These are phyloP conservation scores for Hemitrygon akajei DNA, from an alignment of 2,797 vertebrate genomes.

Conservation along the genomic window DNA sequence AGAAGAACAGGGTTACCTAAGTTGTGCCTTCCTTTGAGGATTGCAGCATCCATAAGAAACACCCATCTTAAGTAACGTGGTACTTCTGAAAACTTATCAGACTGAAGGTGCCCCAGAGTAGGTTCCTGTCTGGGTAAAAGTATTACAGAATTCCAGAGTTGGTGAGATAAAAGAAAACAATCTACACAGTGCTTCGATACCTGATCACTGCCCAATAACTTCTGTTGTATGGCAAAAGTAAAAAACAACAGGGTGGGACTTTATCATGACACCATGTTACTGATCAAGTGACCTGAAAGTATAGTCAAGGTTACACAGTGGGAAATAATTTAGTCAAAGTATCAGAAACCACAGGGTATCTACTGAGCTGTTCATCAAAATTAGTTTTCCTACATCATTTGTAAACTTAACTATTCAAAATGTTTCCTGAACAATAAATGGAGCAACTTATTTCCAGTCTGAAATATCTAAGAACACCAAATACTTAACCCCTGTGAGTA, in stretches of 20 bases:
- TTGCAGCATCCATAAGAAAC: too few species aligned
- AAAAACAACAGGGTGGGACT: neutral
- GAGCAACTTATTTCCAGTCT: neutral
- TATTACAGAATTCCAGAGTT: neutral
- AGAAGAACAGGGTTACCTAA: too few species aligned
- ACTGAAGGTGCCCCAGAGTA: neutral
- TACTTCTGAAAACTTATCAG: neutral
- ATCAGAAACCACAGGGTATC: neutral
- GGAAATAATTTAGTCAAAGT: neutral
- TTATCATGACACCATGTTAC: neutral
- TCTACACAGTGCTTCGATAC: neutral
- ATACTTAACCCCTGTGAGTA: neutral
- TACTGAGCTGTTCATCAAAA: neutral
- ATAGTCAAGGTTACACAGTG: neutral
- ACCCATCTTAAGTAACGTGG: too few species aligned
- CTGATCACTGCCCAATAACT: neutral
- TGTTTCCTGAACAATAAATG: neutral
- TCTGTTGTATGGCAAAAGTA: neutral
- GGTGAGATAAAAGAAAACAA: neutral
- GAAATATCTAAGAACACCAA: neutral
- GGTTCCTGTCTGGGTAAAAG: neutral
- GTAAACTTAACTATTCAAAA: neutral
- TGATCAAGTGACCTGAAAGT: neutral
- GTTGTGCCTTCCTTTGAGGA: too few species aligned
- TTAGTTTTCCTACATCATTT: neutral